Evolutionary conservation across 2,797 vertebrate genomes (phyloP).

Genomic region (Arnoldichthys spilopterus): DNA sequence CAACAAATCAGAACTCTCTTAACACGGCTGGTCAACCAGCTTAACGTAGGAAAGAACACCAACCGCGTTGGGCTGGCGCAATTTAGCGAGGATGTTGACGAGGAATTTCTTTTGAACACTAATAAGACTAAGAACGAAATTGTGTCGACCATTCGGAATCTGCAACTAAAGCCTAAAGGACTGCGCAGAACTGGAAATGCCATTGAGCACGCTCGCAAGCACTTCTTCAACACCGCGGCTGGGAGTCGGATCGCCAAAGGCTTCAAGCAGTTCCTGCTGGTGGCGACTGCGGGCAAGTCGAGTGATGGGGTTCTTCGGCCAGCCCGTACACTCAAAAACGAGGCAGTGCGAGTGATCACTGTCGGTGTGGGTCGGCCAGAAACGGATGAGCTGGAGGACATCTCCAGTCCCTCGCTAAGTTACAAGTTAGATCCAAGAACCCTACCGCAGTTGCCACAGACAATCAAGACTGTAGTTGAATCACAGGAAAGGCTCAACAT

Average conservation of each 20-base stretch:
- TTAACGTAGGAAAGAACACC: conserved; percentile 71
- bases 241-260: conserved; percentile 78
- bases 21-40: conserved; percentile 60
- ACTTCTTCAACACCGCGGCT: conserved; percentile 69
- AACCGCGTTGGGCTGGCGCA: conserved; percentile 81
- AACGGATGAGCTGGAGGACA: conserved; percentile 54
- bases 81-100: conserved; percentile 67
- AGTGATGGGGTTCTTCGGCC: conserved; percentile 65
- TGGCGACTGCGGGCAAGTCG: conserved; percentile 79
- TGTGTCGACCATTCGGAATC: conserved; percentile 51
- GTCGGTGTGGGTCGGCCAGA: conserved; percentile 68
- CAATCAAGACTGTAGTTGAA: conserved; percentile 67
- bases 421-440: conserved; percentile 54
- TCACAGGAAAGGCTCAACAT: background rate
- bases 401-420: conserved; percentile 57
- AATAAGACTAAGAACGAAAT: conserved; percentile 69
- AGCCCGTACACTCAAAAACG: conserved; percentile 69
- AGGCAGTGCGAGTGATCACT: conserved; percentile 72
- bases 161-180: conserved; percentile 60
- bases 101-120: conserved; percentile 78
- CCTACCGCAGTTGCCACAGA: conserved; percentile 8
- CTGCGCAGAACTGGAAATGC: conserved; percentile 69
- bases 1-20: conserved; percentile 34
- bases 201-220: conserved; percentile 65
- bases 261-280: conserved; percentile 74